Evolutionary conservation across 2,797 vertebrate genomes (phyloP).

Genomic region (Acanthiza pusilla): DNA sequence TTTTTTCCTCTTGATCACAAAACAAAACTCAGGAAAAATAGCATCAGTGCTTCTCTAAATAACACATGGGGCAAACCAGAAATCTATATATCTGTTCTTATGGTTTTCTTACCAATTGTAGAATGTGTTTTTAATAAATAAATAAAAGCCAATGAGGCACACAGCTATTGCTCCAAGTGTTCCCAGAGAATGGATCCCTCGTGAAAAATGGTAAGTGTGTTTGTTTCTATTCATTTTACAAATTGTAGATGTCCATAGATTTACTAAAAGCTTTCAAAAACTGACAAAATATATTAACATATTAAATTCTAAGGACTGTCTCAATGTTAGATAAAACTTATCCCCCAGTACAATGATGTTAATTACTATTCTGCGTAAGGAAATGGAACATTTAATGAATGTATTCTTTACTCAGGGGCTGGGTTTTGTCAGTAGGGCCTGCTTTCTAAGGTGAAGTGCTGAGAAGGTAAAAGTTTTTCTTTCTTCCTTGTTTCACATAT

Average conservation of each 20-base stretch:
- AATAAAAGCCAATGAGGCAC: not conserved
- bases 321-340: not conserved
- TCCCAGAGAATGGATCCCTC: not conserved
- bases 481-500: not conserved
- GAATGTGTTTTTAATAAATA: not conserved
- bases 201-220: not conserved
- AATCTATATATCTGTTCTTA: not conserved
- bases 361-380: not conserved
- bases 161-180: not conserved
- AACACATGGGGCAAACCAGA: not conserved
- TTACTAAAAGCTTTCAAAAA: not conserved
- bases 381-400: not conserved
- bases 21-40: not conserved
- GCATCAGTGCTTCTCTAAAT: not conserved
- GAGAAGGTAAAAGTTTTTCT: not conserved
- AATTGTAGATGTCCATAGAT: not conserved
- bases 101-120: not conserved
- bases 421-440: not conserved
- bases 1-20: not conserved
- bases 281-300: not conserved
- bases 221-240: not conserved
- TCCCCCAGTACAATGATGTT: not conserved
- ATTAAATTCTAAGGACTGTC: not conserved
- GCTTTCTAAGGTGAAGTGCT: not conserved
- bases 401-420: not conserved